Conservation (phyloP, 2,113 vertebrate genomes). For the Fregata magnificens region DNA sequence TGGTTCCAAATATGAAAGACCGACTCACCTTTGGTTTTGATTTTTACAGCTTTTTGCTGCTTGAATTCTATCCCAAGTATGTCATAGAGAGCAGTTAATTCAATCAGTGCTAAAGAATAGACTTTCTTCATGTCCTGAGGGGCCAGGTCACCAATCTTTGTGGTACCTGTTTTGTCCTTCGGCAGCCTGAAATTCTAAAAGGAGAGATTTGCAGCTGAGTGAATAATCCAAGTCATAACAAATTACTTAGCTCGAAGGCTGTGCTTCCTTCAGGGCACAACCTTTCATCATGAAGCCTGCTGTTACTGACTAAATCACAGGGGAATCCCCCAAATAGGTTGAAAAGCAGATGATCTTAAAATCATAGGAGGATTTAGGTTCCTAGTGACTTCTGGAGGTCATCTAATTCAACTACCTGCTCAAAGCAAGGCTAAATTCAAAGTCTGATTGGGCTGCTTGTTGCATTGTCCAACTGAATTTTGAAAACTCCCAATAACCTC, state of each 20-base stretch:
- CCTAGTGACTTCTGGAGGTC: not conserved
- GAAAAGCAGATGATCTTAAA: not conserved
- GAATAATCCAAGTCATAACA: not conserved
- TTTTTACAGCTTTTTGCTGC: conserved; percentile 87
- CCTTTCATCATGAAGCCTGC: not conserved
- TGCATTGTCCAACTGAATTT: not conserved
- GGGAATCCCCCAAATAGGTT: not conserved
- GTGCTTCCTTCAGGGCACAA: not conserved
- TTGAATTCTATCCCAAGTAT: conserved; percentile 87
- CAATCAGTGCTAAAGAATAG: conserved; percentile 85
- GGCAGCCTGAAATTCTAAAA: conserved; percentile 87
- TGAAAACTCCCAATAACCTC: not conserved
- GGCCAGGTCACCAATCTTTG: conserved; percentile 90
- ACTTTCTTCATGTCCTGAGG: conserved; percentile 95
- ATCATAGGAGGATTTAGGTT: not conserved
- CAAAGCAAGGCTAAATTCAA: not conserved
- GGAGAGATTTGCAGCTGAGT: not conserved
- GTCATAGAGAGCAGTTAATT: conserved; percentile 92
- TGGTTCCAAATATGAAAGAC: not conserved
- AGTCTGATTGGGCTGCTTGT: not conserved
- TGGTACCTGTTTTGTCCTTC: conserved; percentile 93
- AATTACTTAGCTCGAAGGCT: not conserved
- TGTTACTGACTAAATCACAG: not conserved
- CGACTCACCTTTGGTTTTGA: conserved; percentile 87
- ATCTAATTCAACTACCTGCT: not conserved